Evolutionary conservation across 2,888 invertebrate species (phyloP).

Genomic region (Brachycybe producta): DNA sequence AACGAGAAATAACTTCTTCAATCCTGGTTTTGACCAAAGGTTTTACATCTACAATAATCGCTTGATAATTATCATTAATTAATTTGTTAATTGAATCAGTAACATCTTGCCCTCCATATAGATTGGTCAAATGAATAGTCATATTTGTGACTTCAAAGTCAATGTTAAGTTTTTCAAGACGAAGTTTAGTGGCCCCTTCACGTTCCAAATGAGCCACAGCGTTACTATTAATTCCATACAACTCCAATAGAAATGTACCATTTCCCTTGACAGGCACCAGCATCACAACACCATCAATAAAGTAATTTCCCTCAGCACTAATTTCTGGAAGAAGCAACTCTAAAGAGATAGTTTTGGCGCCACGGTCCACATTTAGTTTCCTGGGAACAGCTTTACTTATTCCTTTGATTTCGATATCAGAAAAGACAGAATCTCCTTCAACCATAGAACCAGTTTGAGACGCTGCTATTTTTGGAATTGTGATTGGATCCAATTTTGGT

Average conservation of each 20-base stretch:
- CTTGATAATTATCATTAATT: conserved; percentile 63
- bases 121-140: conserved; percentile 45
- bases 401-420: neutral
- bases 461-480: neutral
- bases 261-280: conserved; percentile 3
- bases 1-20: no score
- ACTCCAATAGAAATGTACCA: neutral
- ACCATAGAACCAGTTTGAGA: neutral
- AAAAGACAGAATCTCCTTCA: neutral
- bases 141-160: conserved; percentile 43
- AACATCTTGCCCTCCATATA: conserved; percentile 58
- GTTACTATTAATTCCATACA: neutral
- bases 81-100: conserved; percentile 73
- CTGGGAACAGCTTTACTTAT: neutral
- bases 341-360: neutral
- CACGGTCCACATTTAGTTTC: neutral
- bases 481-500: neutral
- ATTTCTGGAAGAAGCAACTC: neutral
- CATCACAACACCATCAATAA: conserved; percentile 1
- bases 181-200: no score
- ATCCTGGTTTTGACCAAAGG: conserved; percentile 42
- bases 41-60: conserved; percentile 69
- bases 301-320: neutral
- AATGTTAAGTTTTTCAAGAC: conserved; percentile 45
- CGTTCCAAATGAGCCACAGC: no score